A percentile compares a stretch with the other conserved stretches of the same genome.
Evolutionary conservation across 2,888 invertebrate species (phyloP).

Genomic region (Platycnemis pennipes): DNA sequence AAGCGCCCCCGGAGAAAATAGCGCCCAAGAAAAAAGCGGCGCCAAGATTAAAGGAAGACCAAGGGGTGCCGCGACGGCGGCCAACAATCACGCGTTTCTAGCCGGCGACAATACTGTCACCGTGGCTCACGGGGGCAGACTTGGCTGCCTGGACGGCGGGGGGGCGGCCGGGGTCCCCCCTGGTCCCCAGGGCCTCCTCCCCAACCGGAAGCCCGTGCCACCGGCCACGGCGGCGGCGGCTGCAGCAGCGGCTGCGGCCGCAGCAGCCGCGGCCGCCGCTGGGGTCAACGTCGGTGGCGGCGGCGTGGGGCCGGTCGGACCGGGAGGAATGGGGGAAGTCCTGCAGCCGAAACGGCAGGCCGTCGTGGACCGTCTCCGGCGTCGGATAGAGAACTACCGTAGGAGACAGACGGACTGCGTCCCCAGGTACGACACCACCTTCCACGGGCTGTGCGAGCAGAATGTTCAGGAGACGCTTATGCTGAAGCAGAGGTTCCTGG

Average conservation of each 20-base stretch:
- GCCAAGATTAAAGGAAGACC: constrained; percentile 72
- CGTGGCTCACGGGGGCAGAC: constrained; percentile 86
- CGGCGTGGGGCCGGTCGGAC: constrained; percentile 78
- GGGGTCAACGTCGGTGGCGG: constrained; percentile 64
- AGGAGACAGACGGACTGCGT: constrained; percentile 92
- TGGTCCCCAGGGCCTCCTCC: constrained; percentile 75
- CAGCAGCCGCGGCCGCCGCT: constrained; percentile 79
- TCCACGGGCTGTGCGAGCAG: constrained; percentile 93
- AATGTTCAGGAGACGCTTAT: constrained; percentile 94
- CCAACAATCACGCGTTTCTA: constrained; percentile 78
- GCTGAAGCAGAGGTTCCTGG: constrained; percentile 93
- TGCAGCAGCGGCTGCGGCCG: constrained; percentile 79
- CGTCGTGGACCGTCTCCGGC: constrained; percentile 90
- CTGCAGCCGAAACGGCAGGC: constrained; percentile 91
- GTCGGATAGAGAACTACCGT: constrained; percentile 93
- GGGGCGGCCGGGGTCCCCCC: constrained; percentile 84
- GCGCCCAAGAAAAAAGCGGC: constrained; percentile 70
- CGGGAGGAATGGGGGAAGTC: constrained; percentile 82
- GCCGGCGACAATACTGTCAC: constrained; percentile 80
- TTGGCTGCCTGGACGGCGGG: constrained; percentile 81
- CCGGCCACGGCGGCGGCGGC: constrained; percentile 61
- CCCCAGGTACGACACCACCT: constrained; percentile 93
- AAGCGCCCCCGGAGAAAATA: constrained; percentile 36
- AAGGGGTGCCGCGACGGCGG: constrained; percentile 75
- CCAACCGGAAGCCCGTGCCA: constrained; percentile 76